Conservation (phyloP, 2,888 invertebrate species). For the Chrysina gloriosa region DNA sequence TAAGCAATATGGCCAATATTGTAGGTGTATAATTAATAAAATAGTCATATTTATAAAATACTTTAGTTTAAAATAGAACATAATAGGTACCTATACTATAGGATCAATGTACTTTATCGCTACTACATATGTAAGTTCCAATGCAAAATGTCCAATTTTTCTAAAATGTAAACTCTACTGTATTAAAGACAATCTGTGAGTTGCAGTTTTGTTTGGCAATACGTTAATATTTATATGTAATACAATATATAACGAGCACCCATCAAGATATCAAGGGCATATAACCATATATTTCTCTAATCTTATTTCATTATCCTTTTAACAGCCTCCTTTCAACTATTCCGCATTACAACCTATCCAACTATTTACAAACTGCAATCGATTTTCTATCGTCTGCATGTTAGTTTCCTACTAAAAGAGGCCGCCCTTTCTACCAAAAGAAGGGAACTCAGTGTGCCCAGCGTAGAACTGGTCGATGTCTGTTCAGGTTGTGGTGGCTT, state of each 20-base stretch:
- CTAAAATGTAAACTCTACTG: conserved; percentile 15
- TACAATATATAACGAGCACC: conserved; percentile 26
- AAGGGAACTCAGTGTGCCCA: conserved; percentile 83
- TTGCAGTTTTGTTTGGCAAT: conserved; percentile 32
- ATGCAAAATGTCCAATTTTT: conserved; percentile 21
- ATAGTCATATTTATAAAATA: conserved; percentile 24
- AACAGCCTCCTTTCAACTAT: conserved; percentile 28
- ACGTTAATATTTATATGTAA: conserved; percentile 25
- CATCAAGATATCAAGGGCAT: conserved; percentile 1
- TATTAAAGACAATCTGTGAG: conserved; percentile 1
- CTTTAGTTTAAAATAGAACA: background rate
- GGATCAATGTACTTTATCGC: conserved; percentile 7
- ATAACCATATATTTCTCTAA: background rate
- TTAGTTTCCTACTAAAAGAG: conserved; percentile 68
- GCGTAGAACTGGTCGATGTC: conserved; percentile 55
- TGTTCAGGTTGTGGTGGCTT: conserved; percentile 57
- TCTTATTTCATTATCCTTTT: conserved; percentile 2
- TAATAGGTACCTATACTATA: conserved; percentile 8
- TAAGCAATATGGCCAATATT: conserved; percentile 1
- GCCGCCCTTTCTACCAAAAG: conserved; percentile 90
- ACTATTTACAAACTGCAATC: conserved; percentile 24
- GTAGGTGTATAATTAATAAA: too few relatives aligned
- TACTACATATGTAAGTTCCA: conserved; percentile 16
- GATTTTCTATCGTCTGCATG: background rate
- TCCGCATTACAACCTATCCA: conserved; percentile 21